Evolutionary conservation across 2,888 invertebrate species (phyloP).

Genomic region (Tipula helvola): DNA sequence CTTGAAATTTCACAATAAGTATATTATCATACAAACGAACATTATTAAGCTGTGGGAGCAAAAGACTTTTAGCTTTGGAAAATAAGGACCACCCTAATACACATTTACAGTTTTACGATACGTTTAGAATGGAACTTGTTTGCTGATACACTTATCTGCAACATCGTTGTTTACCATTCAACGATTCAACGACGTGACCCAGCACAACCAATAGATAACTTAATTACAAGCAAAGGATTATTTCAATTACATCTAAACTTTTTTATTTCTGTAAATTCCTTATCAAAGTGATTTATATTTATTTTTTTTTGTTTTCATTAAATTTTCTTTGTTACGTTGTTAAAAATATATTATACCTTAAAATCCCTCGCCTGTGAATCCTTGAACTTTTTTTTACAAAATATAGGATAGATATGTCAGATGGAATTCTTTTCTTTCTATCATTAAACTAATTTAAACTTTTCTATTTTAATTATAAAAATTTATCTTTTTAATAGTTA

Average conservation of each 20-base stretch:
- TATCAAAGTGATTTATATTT: not conserved
- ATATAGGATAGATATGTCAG: not conserved
- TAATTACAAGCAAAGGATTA: not conserved
- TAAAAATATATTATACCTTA: not conserved
- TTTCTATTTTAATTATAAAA: slow-evolving; percentile 4
- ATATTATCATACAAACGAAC: too few relatives aligned
- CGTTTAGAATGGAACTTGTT: not conserved
- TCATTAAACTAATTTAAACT: slow-evolving; percentile 4
- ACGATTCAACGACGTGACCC: not conserved
- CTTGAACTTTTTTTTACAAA: not conserved
- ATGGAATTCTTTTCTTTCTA: not conserved
- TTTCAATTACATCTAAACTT: not conserved
- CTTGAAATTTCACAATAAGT: too few relatives aligned
- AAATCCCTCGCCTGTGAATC: not conserved
- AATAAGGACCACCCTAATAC: too few relatives aligned
- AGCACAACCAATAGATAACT: not conserved
- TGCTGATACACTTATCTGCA: not conserved
- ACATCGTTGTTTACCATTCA: not conserved
- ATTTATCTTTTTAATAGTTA: not conserved
- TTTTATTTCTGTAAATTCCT: not conserved
- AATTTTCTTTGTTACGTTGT: not conserved
- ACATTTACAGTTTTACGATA: too few relatives aligned
- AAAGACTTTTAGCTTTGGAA: too few relatives aligned
- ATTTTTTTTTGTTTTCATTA: not conserved
- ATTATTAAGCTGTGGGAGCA: too few relatives aligned